phyloP scores from a whole-genome alignment of 2,797 vertebrate genomes.

The Melanogrammus aeglefinus region DNA sequence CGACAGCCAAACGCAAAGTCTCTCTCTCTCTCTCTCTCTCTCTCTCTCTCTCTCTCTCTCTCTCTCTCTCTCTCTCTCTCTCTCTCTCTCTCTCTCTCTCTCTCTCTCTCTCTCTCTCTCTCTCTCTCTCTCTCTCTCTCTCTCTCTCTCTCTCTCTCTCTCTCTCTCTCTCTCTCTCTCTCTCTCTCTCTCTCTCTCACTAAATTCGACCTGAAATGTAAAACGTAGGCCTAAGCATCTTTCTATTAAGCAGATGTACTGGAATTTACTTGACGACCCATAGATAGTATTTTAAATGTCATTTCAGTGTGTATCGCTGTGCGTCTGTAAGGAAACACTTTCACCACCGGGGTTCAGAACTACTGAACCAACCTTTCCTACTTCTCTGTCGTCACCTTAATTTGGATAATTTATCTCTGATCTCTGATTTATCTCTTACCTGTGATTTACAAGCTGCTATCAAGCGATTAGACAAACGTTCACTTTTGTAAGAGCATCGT shows the following conservation, averaged over 20 bases:
- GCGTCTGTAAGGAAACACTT: background rate
- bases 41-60: too few relatives aligned
- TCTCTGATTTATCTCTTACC: background rate
- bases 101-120: too few relatives aligned
- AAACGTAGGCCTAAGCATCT: background rate
- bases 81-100: too few relatives aligned
- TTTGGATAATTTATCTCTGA: background rate
- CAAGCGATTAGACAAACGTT: too few relatives aligned
- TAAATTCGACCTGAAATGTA: conserved; percentile 48
- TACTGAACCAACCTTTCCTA: background rate
- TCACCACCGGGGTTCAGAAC: background rate
- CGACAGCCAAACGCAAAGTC: conserved; percentile 18
- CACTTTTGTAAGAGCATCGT: too few relatives aligned
- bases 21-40: too few relatives aligned
- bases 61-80: too few relatives aligned
- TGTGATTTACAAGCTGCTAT: background rate
- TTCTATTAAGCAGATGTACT: conserved; percentile 9
- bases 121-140: too few relatives aligned
- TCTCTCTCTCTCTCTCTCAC: conserved; percentile 5
- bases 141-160: too few relatives aligned
- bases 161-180: too few relatives aligned
- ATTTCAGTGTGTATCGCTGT: background rate
- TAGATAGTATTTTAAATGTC: background rate
- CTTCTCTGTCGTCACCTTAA: background rate
- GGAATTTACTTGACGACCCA: background rate